These are phyloP conservation scores for Dipus sagitta DNA, from an alignment of 2,797 vertebrate genomes.

Conservation along the genomic window DNA sequence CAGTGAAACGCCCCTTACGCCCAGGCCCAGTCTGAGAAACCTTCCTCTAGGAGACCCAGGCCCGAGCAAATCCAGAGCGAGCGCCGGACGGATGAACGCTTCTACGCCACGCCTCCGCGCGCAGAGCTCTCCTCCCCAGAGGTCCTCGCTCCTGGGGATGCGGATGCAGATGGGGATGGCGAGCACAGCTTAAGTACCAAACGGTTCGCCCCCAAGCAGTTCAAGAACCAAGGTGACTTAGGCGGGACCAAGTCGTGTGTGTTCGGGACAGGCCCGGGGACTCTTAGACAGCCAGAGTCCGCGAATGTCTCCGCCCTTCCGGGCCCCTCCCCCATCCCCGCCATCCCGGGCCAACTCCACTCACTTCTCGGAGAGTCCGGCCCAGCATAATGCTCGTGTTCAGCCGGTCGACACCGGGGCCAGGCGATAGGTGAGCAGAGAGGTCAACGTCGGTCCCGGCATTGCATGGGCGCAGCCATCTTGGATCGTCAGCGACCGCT, in stretches of 20 bases:
- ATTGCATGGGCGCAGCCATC: conserved; percentile 89
- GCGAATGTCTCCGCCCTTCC: too few relatives aligned
- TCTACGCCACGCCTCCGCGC: background rate
- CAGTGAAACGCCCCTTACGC: background rate
- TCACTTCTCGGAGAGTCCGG: conserved; percentile 92
- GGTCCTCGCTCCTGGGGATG: background rate
- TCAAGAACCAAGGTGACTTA: background rate
- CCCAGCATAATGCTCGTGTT: conserved; percentile 88
- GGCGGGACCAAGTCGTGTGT: background rate
- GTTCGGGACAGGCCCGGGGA: background rate
- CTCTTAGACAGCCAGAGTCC: background rate
- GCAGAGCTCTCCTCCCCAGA: background rate
- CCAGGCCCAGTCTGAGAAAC: background rate
- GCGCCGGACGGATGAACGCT: background rate
- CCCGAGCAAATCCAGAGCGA: background rate
- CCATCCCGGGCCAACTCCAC: conserved; percentile 68
- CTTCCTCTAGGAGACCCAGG: too few relatives aligned
- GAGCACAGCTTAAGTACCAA: background rate
- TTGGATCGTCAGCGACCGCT: conserved; percentile 76
- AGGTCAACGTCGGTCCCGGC: background rate
- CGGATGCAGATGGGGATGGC: too few relatives aligned
- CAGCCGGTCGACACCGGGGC: accelerated
- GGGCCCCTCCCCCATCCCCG: too few relatives aligned
- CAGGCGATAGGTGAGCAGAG: background rate
- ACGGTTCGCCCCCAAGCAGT: background rate